Evolutionary conservation across 2,888 invertebrate species (phyloP), one percentile per base, ranked within the genome.

Genomic region (Physocephala rufipes): DNA sequence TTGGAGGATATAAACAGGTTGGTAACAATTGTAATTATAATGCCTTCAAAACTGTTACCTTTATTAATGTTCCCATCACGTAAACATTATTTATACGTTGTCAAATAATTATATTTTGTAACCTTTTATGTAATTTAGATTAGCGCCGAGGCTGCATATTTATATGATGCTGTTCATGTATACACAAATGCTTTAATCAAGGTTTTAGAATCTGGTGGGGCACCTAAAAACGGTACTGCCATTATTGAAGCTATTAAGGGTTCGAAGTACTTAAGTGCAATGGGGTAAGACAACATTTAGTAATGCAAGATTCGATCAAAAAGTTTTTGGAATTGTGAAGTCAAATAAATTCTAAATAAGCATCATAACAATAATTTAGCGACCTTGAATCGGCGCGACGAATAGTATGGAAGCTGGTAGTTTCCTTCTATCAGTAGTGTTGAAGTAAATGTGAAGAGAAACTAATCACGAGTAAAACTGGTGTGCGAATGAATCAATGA

Each of bases 101-200:
- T 59, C 28, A 16, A 12, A 58, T 12, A 36, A 43, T 30, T 66
- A n/a, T 65, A 65, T 7, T 55, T 21, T 36, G 19, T 45, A 47
- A 30, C 36, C 51, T 30, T 19, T 69, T 47, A n/a, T 45, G 4
- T 67, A 24, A 19, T 53, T 58, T 26, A 95, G 94, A 94, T 95
- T 81, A 91, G 92, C 74, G 92, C 93, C 69, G 94, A 94, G 84
- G 96, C 96, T 19, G 96, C 95, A 47, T 96, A 96, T 89, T 89
- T 95, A 28, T 97, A 97, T 85, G 97, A 97, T 84, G 95, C 98
- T 0, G 95, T 98, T 63, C 92, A 94, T 89, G 89, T 97, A 75
- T 98, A 98, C 86, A 94, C 95, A 15, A 89, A 90, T 72, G 96
- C 96, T 2, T 87, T 97, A 76, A 88, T 92, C 43, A 89, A 90